A percentile compares a stretch with the other conserved stretches of the same genome.
Evolutionary conservation across 2,113 vertebrate genomes (phyloP).

Genomic region (Myxocyprinus asiaticus): DNA sequence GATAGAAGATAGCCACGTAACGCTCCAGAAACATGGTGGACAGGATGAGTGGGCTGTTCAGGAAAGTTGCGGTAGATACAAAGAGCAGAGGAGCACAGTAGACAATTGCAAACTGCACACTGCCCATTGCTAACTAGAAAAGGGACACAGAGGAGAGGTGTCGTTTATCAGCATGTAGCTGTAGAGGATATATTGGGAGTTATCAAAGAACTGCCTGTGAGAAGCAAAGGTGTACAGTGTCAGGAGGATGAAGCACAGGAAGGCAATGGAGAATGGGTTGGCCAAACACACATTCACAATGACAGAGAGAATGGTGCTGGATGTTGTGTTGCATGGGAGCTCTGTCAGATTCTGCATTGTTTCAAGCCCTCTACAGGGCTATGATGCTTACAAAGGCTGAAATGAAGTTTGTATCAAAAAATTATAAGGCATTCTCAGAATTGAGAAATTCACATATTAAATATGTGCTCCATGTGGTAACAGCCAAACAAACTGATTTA

Average conservation of each 20-base stretch:
- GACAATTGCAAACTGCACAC: slow-evolving; percentile 56
- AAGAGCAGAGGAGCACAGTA: slow-evolving; percentile 66
- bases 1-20: slow-evolving; percentile 75
- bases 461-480: too few species aligned
- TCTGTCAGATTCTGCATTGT: slow-evolving; percentile 71
- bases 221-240: slow-evolving; percentile 73
- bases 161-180: slow-evolving; percentile 77
- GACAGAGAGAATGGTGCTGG: slow-evolving; percentile 55
- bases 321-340: slow-evolving; percentile 55
- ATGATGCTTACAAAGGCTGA: background rate
- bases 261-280: slow-evolving; percentile 67
- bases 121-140: slow-evolving; percentile 66
- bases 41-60: slow-evolving; percentile 71
- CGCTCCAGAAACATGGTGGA: slow-evolving; percentile 77
- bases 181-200: slow-evolving; percentile 74
- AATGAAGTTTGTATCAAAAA: slow-evolving; percentile 1
- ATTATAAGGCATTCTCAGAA: background rate
- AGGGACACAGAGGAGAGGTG: slow-evolving; percentile 69
- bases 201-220: slow-evolving; percentile 70
- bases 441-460: background rate
- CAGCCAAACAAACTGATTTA: too few species aligned
- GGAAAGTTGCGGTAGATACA: slow-evolving; percentile 67
- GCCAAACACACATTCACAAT: slow-evolving; percentile 72
- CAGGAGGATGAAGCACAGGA: slow-evolving; percentile 67
- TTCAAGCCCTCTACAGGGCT: too few species aligned